Base-by-base conservation (phyloP, 2,888 invertebrate genomes). In the Melinaea marsaeus region DNA sequence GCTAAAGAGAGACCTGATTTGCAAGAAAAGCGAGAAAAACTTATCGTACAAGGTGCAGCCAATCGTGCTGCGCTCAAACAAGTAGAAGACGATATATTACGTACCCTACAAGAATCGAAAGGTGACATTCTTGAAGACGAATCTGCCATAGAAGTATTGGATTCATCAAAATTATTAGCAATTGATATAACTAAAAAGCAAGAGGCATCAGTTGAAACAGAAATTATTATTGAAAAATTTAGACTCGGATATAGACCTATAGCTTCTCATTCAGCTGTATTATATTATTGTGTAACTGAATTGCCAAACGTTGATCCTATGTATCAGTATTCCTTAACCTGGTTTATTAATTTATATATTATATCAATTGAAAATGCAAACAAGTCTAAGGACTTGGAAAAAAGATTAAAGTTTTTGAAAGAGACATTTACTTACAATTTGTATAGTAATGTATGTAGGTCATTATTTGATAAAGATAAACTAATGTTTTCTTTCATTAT, bases 91-190 rank as follows among this genome's bases (percentile, higher is more conserved):
- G 95, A 95, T 84, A 98, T 98, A 73, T 88, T 98, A 57, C 93
- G 94, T 75, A 97, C 97, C 0, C 86, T 98, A 61, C 95, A 96
- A 55, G 93, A 95, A 76, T 92, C 94, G 1, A 95, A 96, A 80
- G 96, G 97, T 2, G 96, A 97, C 79, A 97, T 98, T 78, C 90
- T 98, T 67, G 98, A 98, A 86, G 97, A 98, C 81, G 97, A 98
- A 86, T 92, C 92, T 3, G 98, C 98, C 3, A 97, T 98, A 71
- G 93, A 95, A 80, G 95, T 97, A 66, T 89, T 98, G 56, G 97
- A 97, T 80, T 95, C 95, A 3, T 97, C 97, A 0, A 97, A 98
- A 86, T 83, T 91, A 7, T 86, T 97, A 47, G 95, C 97, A 0
- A 93, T 93, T 63, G 96, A 97, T 76, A 97, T 98, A 66, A 92